phyloP scores from a whole-genome alignment of 2,888 invertebrate genomes.

The Smittia aterrima region DNA sequence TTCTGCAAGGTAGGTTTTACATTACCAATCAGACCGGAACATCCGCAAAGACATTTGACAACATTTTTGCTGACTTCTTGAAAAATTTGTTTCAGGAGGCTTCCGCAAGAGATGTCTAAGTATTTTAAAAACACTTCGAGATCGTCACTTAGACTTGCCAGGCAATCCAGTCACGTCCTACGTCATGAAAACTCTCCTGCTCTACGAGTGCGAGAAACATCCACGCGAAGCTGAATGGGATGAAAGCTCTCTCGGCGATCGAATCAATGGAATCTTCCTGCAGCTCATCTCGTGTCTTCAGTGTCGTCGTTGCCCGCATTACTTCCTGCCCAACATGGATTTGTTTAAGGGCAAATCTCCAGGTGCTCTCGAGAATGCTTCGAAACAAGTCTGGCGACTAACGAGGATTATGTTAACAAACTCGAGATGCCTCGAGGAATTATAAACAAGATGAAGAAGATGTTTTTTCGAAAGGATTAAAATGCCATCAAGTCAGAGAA shows the following conservation, averaged over 20 bases:
- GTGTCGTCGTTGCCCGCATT: conserved; percentile 92
- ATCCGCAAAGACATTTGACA: neutral
- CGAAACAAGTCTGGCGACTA: conserved; percentile 90
- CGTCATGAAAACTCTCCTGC: conserved; percentile 83
- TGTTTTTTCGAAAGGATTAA: conserved; percentile 1
- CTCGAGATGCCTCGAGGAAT: conserved; percentile 84
- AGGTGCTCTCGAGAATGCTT: conserved; percentile 86
- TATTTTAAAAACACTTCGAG: conserved; percentile 85
- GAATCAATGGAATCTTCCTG: conserved; percentile 90
- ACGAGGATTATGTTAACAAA: conserved; percentile 90
- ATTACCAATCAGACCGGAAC: neutral
- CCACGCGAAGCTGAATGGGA: conserved; percentile 94
- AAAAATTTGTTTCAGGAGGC: conserved; percentile 55
- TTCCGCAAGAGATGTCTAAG: conserved; percentile 85
- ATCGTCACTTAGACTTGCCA: conserved; percentile 84
- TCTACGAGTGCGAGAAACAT: conserved; percentile 97
- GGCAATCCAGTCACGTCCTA: conserved; percentile 89
- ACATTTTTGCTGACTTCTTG: neutral
- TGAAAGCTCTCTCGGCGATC: conserved; percentile 85
- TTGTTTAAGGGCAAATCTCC: conserved; percentile 91
- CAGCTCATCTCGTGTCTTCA: conserved; percentile 94
- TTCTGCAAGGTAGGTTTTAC: conserved; percentile 67
- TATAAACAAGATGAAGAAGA: conserved; percentile 57
- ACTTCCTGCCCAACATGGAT: conserved; percentile 91
- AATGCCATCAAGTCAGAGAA: conserved; percentile 12